phyloP scores from a whole-genome alignment of 2,797 vertebrate species.

The Anniella stebbinsi region DNA sequence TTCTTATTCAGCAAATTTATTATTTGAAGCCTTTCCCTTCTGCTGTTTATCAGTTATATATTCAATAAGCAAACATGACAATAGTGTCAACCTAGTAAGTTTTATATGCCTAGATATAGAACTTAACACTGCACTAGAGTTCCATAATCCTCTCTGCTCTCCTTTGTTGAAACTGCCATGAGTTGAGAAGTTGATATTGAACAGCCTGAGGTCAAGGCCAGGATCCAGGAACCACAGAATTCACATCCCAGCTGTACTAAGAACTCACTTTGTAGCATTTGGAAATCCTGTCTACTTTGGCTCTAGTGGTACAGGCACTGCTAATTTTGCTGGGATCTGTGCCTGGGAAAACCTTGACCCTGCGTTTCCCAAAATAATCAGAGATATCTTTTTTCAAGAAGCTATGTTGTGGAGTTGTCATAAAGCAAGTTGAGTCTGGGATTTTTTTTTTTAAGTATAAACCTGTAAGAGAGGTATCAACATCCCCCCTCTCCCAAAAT shows the following conservation, averaged over 20 bases:
- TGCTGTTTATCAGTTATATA: not conserved
- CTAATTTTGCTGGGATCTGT: conserved; percentile 7
- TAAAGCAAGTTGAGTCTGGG: not conserved
- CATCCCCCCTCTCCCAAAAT: not conserved
- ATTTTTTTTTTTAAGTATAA: not conserved
- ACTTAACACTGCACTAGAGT: not conserved
- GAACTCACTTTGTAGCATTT: conserved; percentile 18
- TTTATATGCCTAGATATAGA: not conserved
- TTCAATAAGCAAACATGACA: too few species aligned
- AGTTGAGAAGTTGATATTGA: not conserved
- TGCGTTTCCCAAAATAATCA: not conserved
- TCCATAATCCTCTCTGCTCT: not conserved
- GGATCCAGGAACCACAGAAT: conserved; percentile 21
- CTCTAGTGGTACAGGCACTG: not conserved
- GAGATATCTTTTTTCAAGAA: not conserved
- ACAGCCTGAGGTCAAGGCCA: conserved; percentile 1
- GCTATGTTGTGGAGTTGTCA: not conserved
- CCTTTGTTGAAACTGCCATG: not conserved
- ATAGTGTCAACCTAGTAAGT: not conserved
- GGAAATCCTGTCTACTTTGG: not conserved
- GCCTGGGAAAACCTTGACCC: not conserved
- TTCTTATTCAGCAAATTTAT: not conserved
- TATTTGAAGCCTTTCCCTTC: not conserved
- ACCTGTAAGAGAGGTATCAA: not conserved
- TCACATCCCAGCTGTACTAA: not conserved